A percentile compares a stretch with the other conserved stretches of the same genome.
phyloP scores from a whole-genome alignment of 92 coral and sea anemone genomes.

The Umimayanthus kanabou region DNA sequence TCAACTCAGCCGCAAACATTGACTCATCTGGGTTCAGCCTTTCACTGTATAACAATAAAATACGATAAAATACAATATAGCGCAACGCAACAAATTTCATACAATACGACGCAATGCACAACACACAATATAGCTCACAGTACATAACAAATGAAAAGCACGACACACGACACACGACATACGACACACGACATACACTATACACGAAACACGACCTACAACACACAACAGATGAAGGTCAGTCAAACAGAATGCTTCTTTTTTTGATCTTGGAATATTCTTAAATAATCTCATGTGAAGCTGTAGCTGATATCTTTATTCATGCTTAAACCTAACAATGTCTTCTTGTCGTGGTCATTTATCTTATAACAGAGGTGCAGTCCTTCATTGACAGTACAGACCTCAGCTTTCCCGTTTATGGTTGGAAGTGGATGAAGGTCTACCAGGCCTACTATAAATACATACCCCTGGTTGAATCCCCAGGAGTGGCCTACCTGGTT shows the following conservation, averaged over 20 bases:
- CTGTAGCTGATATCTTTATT: background rate
- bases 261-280: too few relatives aligned
- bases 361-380: background rate
- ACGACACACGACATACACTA: too few relatives aligned
- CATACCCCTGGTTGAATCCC: conserved; percentile 73
- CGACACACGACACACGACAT: too few relatives aligned
- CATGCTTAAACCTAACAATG: background rate
- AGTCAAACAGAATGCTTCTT: too few relatives aligned
- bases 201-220: too few relatives aligned
- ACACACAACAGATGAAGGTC: too few relatives aligned
- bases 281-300: background rate
- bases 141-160: too few relatives aligned
- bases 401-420: conserved; percentile 82
- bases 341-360: background rate
- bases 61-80: background rate
- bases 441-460: conserved; percentile 58
- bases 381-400: conserved; percentile 19
- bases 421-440: conserved; percentile 72
- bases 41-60: too few relatives aligned
- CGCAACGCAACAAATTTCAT: background rate
- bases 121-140: too few relatives aligned
- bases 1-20: too few relatives aligned
- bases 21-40: too few relatives aligned
- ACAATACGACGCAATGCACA: too few relatives aligned
- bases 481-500: conserved; percentile 76